Base-by-base conservation (phyloP, 2,888 invertebrate genomes). In the Drosophila longiperda region DNA sequence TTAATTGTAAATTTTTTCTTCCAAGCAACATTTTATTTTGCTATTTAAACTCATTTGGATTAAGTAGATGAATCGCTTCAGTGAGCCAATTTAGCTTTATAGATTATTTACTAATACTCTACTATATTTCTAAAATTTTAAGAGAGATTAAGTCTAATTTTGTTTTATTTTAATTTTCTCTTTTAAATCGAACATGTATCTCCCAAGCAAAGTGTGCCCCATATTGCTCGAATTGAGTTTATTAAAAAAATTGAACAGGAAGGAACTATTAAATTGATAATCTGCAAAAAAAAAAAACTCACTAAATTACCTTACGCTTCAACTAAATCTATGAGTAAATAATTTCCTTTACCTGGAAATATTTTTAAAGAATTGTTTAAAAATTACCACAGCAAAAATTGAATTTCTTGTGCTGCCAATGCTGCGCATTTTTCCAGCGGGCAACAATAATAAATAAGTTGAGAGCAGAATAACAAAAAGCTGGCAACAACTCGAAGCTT, bases 401-500 rank as follows among this genome's bases (percentile, higher is more conserved):
- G 57, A 34, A 80, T 71, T 71, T 50, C 36, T 57, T 42, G 32
- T 59, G 57, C n/a, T 59, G 60, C 34, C 23, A 64, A 32, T 70
- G 69, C 78, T 57, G 38, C 50, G 23, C 45, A 58, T 50, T 50
- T 48, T 32, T 57, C 68, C 65, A 33, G 36, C 32, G 63, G 63
- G 66, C 62, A 70, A 80, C 63, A 76, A 76, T 61, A 79, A 52
- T 64, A 75, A 78, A 73, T 59, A 74, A 70, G 62, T 20, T 38
- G 23, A 29, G 53, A 50, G 65, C 49, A 59, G 40, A 42, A 50
- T 11, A 73, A 54, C 53, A 48, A 57, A 33, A 71, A 45, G 33
- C 20, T 32, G 57, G 20, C 66, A 50, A 57, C 55, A 66, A 68
- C 68, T 75, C 79, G 83, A 71, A 83, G 58, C 80, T 76, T 85